Conservation (phyloP, 1,140 invertebrate genomes). For the Sitophilus oryzae region DNA sequence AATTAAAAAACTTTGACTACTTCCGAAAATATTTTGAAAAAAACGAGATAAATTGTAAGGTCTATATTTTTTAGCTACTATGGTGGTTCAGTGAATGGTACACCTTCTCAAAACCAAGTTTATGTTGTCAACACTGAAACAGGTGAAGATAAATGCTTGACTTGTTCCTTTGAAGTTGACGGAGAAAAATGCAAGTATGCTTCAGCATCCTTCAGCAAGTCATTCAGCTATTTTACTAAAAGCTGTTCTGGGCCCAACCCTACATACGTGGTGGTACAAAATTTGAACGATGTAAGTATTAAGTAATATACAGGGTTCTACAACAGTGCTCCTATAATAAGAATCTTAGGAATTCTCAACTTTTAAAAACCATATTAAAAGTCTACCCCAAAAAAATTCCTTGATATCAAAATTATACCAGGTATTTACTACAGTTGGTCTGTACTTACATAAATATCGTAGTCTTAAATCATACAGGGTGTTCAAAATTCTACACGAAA, state of each 20-base stretch:
- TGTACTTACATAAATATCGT: no score
- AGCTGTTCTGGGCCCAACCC: conserved; percentile 65
- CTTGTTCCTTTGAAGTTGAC: conserved; percentile 47
- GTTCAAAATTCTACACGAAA: no score
- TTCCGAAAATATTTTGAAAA: not conserved
- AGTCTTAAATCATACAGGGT: no score
- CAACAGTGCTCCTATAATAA: no score
- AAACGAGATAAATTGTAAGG: no score
- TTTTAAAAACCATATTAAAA: no score
- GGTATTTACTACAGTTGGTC: no score
- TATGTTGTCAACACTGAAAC: conserved; percentile 47
- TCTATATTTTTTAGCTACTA: conserved; percentile 61
- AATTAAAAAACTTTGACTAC: not conserved
- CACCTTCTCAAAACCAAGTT: conserved; percentile 57
- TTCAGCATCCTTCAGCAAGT: conserved; percentile 61
- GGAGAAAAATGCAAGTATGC: conserved; percentile 58
- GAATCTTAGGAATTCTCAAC: no score
- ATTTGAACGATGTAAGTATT: conserved; percentile 29
- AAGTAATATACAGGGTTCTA: no score
- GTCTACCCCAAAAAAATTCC: no score
- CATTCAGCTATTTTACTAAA: conserved; percentile 60
- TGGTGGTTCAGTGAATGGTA: conserved; percentile 52
- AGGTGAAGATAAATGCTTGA: conserved; percentile 51
- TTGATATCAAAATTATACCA: no score
- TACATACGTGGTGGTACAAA: conserved; percentile 31